Conservation (phyloP, 2,113 vertebrate genomes). For the Pimephales promelas region DNA sequence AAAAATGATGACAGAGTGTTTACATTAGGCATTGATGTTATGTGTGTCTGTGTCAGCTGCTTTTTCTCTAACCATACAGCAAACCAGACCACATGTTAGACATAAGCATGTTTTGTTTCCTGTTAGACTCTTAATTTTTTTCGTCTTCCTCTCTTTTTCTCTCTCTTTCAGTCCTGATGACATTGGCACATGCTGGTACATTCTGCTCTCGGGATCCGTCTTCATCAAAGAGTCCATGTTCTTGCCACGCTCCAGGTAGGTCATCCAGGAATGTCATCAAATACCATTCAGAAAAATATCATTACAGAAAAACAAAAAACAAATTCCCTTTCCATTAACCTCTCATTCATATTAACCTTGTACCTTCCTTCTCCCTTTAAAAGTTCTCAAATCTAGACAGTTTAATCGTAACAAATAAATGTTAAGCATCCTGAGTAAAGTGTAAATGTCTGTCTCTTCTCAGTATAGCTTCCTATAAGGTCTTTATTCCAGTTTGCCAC, state of each 20-base stretch:
- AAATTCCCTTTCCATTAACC: not conserved
- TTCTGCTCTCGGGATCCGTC: conserved; percentile 96
- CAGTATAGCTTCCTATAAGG: not conserved
- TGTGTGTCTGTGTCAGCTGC: conserved; percentile 4
- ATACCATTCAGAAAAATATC: no score
- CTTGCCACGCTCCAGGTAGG: conserved; percentile 97
- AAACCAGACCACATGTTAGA: not conserved
- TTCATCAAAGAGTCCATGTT: conserved; percentile 99
- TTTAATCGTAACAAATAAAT: not conserved
- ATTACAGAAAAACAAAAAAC: not conserved
- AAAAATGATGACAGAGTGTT: conserved; percentile 19
- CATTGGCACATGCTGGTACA: conserved; percentile 97
- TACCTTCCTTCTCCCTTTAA: not conserved
- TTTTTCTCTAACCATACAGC: not conserved
- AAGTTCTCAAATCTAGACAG: not conserved
- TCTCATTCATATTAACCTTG: not conserved
- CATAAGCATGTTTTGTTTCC: conserved; percentile 1
- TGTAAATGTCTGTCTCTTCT: not conserved
- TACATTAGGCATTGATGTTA: not conserved
- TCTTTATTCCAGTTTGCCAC: not conserved
- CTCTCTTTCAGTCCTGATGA: conserved; percentile 83
- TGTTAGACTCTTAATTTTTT: conserved; percentile 23
- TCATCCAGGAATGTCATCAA: conserved; percentile 1
- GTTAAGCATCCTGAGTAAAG: not conserved
- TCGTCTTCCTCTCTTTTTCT: conserved; percentile 34